phyloP scores from a whole-genome alignment of 1,140 invertebrate species.

The Amphibalanus amphitrite region DNA sequence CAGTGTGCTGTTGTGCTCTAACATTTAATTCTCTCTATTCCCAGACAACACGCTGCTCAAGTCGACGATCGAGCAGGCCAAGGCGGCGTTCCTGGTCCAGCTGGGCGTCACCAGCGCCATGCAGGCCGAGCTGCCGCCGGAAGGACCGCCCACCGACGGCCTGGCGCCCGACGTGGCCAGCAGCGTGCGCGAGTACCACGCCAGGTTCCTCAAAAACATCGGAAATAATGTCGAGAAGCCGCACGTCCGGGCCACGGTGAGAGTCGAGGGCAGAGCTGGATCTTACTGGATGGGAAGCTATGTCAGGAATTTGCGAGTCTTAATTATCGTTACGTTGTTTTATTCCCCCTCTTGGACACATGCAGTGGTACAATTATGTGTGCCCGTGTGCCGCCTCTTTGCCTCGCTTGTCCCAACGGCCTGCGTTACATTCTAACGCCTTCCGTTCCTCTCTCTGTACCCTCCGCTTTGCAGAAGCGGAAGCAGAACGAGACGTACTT shows the following conservation, averaged over 20 bases:
- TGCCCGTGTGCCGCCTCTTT: too few species aligned
- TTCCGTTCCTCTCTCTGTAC: not conserved
- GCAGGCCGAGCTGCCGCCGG: conserved; percentile 41
- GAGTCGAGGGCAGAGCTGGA: too few species aligned
- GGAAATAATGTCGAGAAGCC: not conserved
- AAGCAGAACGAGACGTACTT: not conserved
- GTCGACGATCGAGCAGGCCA: conserved; percentile 40
- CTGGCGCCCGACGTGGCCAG: conserved; percentile 1
- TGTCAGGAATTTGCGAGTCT: too few species aligned
- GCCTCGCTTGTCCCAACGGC: too few species aligned
- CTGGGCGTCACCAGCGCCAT: conserved; percentile 32
- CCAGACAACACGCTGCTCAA: conserved; percentile 35
- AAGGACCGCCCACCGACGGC: not conserved
- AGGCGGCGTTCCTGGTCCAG: conserved; percentile 36
- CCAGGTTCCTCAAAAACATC: not conserved
- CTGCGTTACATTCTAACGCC: too few species aligned
- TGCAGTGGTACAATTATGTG: too few species aligned
- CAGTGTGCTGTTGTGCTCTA: too few species aligned
- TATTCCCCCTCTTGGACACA: too few species aligned
- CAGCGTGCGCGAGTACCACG: conserved; percentile 2
- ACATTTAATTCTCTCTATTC: conserved; percentile 16
- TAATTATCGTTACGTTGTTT: too few species aligned
- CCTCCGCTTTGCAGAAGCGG: not conserved
- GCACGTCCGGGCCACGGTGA: not conserved
- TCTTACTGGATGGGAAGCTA: too few species aligned